These are phyloP conservation scores for Hyposoter didymator DNA, from an alignment of 2,888 invertebrate species.

Conservation along the genomic window DNA sequence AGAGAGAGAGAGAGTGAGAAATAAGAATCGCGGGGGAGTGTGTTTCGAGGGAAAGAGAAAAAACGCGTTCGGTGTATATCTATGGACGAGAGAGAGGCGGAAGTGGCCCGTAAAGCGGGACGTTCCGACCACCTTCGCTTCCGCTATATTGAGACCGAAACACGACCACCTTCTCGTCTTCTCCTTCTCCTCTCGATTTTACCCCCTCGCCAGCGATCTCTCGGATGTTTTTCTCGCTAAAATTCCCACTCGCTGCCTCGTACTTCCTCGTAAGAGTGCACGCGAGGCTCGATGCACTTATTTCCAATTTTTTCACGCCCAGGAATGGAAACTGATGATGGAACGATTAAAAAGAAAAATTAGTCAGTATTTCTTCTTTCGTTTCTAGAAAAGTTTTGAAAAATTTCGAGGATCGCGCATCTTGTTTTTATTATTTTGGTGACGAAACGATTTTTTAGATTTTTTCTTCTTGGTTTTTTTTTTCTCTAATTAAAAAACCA, in stretches of 20 bases:
- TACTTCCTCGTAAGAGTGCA: conserved; percentile 20
- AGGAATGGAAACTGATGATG: neutral
- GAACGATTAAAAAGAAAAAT: neutral
- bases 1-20: conserved; percentile 41
- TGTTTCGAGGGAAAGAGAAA: conserved; percentile 36
- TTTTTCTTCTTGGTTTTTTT: no score
- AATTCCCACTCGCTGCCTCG: conserved; percentile 38
- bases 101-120: conserved; percentile 82
- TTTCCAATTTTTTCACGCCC: neutral
- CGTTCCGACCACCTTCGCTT: conserved; percentile 84
- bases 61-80: neutral
- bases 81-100: conserved; percentile 75
- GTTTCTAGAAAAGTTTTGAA: no score
- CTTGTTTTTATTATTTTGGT: no score
- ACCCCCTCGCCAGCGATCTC: conserved; percentile 15
- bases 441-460: no score
- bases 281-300: conserved; percentile 13
- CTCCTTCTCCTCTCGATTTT: conserved; percentile 69
- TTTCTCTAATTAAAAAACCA: no score
- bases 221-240: conserved; percentile 13
- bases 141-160: conserved; percentile 81
- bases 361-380: no score
- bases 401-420: no score
- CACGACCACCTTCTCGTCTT: conserved; percentile 80
- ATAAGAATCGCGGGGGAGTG: conserved; percentile 28